Evolutionary conservation across 2,113 vertebrate genomes (phyloP).

Genomic region (Mesembrinibis cayennensis): DNA sequence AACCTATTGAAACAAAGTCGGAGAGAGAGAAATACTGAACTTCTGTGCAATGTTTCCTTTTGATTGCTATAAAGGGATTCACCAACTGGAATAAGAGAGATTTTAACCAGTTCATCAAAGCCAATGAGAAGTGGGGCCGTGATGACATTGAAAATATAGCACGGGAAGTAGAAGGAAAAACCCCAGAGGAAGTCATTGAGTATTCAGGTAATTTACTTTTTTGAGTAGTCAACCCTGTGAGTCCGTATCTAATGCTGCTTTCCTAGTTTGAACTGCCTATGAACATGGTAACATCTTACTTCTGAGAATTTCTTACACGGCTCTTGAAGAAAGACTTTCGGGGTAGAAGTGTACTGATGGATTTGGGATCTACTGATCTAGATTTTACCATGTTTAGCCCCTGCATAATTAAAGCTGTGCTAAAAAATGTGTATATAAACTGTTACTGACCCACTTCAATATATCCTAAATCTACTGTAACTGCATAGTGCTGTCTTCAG

Average conservation of each 20-base stretch:
- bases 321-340: neutral
- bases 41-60: neutral
- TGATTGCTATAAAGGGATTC: conserved; percentile 83
- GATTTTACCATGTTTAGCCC: neutral
- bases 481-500: neutral
- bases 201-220: conserved; percentile 87
- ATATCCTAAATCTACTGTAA: neutral
- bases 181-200: conserved; percentile 97
- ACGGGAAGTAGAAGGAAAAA: conserved; percentile 96
- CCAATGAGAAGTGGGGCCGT: conserved; percentile 98
- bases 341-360: neutral
- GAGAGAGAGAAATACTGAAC: neutral
- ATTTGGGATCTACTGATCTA: neutral
- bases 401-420: neutral
- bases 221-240: neutral
- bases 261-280: neutral
- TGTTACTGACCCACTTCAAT: neutral
- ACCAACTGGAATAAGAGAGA: conserved; percentile 99
- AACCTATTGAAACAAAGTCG: neutral
- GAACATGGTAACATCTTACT: too few species aligned
- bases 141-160: conserved; percentile 99
- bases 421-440: neutral
- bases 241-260: neutral
- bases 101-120: conserved; percentile 99
- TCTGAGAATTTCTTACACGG: neutral